Conservation (phyloP, 2,888 invertebrate genomes). For the Dugesia japonica region DNA sequence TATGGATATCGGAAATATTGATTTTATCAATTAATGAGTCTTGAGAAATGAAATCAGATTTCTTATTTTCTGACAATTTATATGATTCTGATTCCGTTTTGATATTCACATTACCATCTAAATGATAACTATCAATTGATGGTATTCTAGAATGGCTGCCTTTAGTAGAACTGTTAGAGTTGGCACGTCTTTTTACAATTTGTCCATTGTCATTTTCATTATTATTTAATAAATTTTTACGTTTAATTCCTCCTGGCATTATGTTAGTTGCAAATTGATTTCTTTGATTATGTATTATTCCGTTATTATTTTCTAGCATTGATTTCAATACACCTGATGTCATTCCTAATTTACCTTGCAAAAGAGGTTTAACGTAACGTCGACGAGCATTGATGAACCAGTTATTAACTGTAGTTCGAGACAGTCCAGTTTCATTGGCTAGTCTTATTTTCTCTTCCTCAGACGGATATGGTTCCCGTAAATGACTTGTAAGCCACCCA, state of each 20-base stretch:
- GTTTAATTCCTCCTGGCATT: background rate
- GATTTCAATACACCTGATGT: constrained; percentile 28
- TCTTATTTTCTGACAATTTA: background rate
- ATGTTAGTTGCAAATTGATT: background rate
- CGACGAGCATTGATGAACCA: constrained; percentile 36
- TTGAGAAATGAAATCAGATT: constrained; percentile 1
- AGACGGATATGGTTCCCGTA: constrained; percentile 35
- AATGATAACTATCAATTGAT: background rate
- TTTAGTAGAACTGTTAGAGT: background rate
- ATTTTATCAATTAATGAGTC: constrained; percentile 1
- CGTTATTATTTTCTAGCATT: constrained; percentile 7
- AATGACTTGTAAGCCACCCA: constrained; percentile 33
- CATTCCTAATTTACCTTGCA: constrained; percentile 32
- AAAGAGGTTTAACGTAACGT: constrained; percentile 35
- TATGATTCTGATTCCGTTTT: background rate
- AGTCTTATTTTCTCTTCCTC: constrained; percentile 35
- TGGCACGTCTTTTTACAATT: background rate
- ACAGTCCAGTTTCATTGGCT: constrained; percentile 34
- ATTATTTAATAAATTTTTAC: background rate
- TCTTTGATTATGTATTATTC: constrained; percentile 2
- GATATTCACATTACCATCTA: background rate
- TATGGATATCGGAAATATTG: background rate
- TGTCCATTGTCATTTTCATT: constrained; percentile 7
- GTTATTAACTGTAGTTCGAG: constrained; percentile 35
- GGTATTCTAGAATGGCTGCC: constrained; percentile 10